phyloP scores from a whole-genome alignment of 2,113 vertebrate species.

The Rhynchomys soricoides region DNA sequence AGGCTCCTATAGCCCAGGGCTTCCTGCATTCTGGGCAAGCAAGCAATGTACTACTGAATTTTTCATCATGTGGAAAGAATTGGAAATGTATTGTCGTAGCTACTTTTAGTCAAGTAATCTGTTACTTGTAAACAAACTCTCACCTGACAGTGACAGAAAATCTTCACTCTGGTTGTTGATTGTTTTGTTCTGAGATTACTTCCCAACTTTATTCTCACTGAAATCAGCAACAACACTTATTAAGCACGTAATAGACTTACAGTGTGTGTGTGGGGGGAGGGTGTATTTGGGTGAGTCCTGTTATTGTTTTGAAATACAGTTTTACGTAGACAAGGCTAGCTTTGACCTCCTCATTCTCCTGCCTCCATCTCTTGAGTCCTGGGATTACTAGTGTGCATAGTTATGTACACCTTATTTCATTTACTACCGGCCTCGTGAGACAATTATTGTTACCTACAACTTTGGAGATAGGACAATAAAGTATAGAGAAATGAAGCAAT shows the following conservation, averaged over 20 bases:
- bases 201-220: not conserved
- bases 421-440: not conserved
- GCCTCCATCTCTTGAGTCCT: not conserved
- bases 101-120: not conserved
- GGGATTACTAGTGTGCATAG: not conserved
- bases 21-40: not conserved
- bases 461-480: constrained; percentile 47
- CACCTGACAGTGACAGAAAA: not conserved
- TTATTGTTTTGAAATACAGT: not conserved
- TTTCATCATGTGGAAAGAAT: not conserved
- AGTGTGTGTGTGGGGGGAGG: not conserved
- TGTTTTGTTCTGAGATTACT: not conserved
- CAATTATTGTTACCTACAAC: not conserved
- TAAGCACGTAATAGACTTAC: not conserved
- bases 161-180: not conserved
- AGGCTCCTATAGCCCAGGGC: not conserved
- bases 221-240: not conserved
- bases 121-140: not conserved
- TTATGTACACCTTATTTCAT: not conserved
- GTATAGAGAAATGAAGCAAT: not conserved
- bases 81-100: not conserved
- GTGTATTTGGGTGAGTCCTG: not conserved
- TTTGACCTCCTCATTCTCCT: not conserved
- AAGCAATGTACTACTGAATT: not conserved
- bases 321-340: not conserved